Evolutionary conservation across 64 coral and sea anemone genomes (phyloP).

Genomic region (Catalaphyllia jardinei): DNA sequence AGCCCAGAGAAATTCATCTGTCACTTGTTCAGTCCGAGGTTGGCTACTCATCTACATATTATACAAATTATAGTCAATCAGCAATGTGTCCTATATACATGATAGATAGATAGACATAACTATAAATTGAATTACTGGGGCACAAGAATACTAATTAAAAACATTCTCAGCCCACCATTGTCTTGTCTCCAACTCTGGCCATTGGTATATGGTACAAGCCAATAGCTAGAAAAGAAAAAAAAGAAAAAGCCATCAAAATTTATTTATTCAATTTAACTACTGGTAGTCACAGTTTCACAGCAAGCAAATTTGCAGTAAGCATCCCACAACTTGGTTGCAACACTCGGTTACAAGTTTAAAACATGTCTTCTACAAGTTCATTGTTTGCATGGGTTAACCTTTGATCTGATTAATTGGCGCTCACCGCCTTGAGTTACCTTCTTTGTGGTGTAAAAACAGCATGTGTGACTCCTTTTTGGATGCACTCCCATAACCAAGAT

Average conservation of each 20-base stretch:
- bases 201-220: conserved; percentile 87
- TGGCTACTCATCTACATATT: conserved; percentile 79
- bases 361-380: too few species aligned
- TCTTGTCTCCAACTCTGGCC: conserved; percentile 84
- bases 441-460: conserved; percentile 90
- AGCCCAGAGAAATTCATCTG: conserved; percentile 80
- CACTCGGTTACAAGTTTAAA: too few species aligned
- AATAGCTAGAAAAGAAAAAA: conserved; percentile 54
- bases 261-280: too few species aligned
- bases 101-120: not conserved
- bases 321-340: too few species aligned
- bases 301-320: too few species aligned
- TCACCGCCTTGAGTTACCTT: conserved; percentile 34
- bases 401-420: too few species aligned
- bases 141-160: not conserved
- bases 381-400: too few species aligned
- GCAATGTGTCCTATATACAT: not conserved
- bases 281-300: too few species aligned
- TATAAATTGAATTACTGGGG: not conserved
- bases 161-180: conserved; percentile 63
- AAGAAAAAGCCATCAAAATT: not conserved
- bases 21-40: conserved; percentile 80
- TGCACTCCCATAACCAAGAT: conserved; percentile 69
- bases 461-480: conserved; percentile 92
- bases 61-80: too few species aligned